Evolutionary conservation across 2,113 vertebrate species (phyloP), one percentile per base, ranked within the genome.

Genomic region (Lates calcarifer): DNA sequence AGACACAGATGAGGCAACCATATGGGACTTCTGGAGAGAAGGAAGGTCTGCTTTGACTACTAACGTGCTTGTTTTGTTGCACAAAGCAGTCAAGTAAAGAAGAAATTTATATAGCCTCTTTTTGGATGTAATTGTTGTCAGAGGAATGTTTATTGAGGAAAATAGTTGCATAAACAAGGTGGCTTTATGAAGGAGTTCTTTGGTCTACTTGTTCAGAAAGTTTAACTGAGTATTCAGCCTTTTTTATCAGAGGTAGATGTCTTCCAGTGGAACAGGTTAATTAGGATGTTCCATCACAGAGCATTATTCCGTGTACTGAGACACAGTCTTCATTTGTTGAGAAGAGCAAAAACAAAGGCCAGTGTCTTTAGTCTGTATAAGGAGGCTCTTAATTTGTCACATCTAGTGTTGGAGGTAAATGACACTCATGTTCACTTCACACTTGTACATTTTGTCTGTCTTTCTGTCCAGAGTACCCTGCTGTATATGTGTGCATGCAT

Each of bases 261-360:
- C 17, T 29, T 82, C 5, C 28, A 24, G 43, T 28, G 49, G 26
- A 35, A 31, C 45, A 0, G 51, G 31, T 67, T 67, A 37, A 47
- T 51, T 55, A 45, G 31, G 24, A 65, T 1, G 67, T 7, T 26
- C 20, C 55, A 10, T 53, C 28, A 29, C 65, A 45, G 55, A 62
- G n/a, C 20, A 18, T 49, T 24, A 12, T 18, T 26, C 10, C 35
- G n/a, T 56, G 33, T 33, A 33, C n/a, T 56, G 33, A 47, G 35
- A 24, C 63, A 49, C 57, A 58, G n/a, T 14, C 14, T 77, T 8
- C 64, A 12, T 56, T 33, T 17, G 70, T 45, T 56, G 51, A 80
- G 22, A 17, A 35, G 6, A 53, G 8, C 5, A 45, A n/a, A 26
- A 47, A 53, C 0, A 29, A 43, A 14, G n/a, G n/a, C n/a, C n/a